A percentile compares a stretch with the other conserved stretches of the same genome.
These are phyloP conservation scores for Caloenas nicobarica DNA, from an alignment of 2,113 vertebrate species.

Conservation along the genomic window DNA sequence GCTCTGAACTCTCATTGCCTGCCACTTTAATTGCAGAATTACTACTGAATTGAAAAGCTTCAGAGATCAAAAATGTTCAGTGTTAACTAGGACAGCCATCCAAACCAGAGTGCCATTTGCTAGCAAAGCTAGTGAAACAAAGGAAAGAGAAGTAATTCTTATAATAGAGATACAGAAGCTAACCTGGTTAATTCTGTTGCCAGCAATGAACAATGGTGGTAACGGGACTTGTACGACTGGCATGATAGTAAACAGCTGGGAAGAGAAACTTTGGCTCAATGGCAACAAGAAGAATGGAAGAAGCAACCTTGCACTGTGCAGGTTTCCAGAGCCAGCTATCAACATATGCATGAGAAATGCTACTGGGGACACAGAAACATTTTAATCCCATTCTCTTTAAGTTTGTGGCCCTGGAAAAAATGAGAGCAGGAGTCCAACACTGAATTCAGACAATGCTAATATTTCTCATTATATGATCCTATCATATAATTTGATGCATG, in stretches of 20 bases:
- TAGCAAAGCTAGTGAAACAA: not conserved
- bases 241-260: not conserved
- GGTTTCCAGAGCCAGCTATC: not conserved
- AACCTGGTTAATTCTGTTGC: not conserved
- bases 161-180: not conserved
- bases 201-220: not conserved
- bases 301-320: not conserved
- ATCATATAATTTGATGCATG: accelerated
- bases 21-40: conserved; percentile 10
- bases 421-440: not conserved
- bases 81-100: not conserved
- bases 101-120: not conserved
- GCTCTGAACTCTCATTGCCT: conserved; percentile 40
- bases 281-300: not conserved
- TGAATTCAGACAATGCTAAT: not conserved
- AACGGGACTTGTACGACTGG: not conserved
- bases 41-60: not conserved
- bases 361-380: not conserved
- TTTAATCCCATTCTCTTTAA: not conserved
- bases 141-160: not conserved
- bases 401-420: not conserved
- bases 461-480: not conserved
- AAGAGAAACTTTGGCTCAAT: not conserved
- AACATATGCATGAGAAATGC: accelerated
- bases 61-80: not conserved